Percentiles rank a stretch among this genome's conserved stretches.
Conservation (phyloP, 2,113 vertebrate species). For the Coregonus clupeaformis region DNA sequence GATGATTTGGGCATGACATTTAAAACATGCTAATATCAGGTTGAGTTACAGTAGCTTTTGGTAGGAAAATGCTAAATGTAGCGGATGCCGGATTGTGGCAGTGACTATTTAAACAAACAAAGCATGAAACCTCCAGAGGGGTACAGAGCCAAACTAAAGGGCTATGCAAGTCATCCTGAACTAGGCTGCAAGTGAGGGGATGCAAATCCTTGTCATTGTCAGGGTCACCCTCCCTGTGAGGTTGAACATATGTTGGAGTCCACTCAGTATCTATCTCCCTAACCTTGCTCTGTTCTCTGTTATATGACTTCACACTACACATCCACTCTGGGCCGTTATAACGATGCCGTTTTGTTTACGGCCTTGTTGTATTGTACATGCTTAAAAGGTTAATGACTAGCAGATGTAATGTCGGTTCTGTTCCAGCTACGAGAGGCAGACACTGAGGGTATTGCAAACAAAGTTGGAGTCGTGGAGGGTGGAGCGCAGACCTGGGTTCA, state of each 20-base stretch:
- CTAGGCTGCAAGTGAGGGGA: constrained; percentile 25
- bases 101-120: too few relatives aligned
- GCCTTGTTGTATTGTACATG: constrained; percentile 57
- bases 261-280: constrained; percentile 10
- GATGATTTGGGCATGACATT: too few relatives aligned
- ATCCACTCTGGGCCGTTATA: constrained; percentile 38
- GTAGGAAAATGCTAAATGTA: too few relatives aligned
- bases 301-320: constrained; percentile 51
- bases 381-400: constrained; percentile 64
- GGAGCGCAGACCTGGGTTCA: not conserved
- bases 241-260: constrained; percentile 52
- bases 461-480: constrained; percentile 21
- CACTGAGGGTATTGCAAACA: constrained; percentile 41
- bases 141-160: constrained; percentile 2
- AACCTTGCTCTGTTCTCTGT: constrained; percentile 62
- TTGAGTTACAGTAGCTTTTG: too few relatives aligned
- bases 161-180: constrained; percentile 47
- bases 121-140: not conserved
- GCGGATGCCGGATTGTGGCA: too few relatives aligned
- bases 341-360: constrained; percentile 64
- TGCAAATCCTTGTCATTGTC: constrained; percentile 42
- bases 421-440: constrained; percentile 42
- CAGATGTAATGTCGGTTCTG: constrained; percentile 59
- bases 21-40: too few relatives aligned
- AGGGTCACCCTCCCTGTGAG: constrained; percentile 38